Base-by-base conservation (phyloP, 2,113 vertebrate species). In the Dendropsophus ebraccatus region DNA sequence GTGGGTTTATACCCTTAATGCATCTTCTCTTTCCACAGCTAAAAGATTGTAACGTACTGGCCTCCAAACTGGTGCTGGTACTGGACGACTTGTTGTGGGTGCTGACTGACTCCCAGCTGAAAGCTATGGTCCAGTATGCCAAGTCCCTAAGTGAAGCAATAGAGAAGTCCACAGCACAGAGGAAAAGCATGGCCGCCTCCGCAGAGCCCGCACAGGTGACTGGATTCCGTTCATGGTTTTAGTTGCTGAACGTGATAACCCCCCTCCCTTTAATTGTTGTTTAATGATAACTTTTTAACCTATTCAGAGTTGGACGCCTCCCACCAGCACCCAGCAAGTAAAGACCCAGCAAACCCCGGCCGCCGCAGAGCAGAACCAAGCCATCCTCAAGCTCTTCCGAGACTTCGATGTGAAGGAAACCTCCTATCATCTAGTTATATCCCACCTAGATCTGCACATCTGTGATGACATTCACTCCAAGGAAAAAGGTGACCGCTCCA, bases 111-210 rank as follows among this genome's bases (percentile, higher is more conserved):
- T 99, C 97, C 11, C 98, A 99, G 89, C 92, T 99, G 88, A 99
- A 99, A 92, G 98, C 98, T 87, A 99, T 99, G 97, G 96, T 99
- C 79, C 97, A 99, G 69, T 99, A 99, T 84, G 97, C 98, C 87
- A 99, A 99, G 91, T 99, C 98, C 88, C 96, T 99, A 67, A 98
- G 97, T 83, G 98, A 99, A 94, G 96, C 96, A 87, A 99, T 99
- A 95, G 98, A 99, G 91, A 98, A 96, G 88, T 99, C 97, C 25
- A 95, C 97, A 12, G 96, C 98, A 87, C 98, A 99, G 91, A 96
- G 97, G 88, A 99, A 99, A 92, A 99, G 96, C 89, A 94, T 97
- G 94, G 97, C 97, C 91, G 93, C 96, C 49, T 96, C 97, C 90
- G 92, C 96, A 45, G 97, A 99, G 88, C 93, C 96, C 67, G 82